phyloP scores from a whole-genome alignment of 2,888 invertebrate genomes.

The Drosophila birchii region DNA sequence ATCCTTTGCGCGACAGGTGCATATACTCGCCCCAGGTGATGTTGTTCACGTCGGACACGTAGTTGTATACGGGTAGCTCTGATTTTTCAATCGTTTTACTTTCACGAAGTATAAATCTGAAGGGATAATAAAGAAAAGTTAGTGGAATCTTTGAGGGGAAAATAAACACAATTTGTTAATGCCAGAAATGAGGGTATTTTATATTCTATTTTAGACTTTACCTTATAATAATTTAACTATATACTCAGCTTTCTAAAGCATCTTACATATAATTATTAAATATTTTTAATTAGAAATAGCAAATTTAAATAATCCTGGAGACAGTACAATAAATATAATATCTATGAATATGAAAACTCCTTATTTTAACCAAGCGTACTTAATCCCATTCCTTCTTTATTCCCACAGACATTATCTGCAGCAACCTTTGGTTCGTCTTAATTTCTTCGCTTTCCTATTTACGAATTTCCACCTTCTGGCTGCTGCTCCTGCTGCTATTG shows the following conservation, averaged over 20 bases:
- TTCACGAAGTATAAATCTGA: constrained; percentile 72
- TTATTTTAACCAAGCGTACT: not conserved
- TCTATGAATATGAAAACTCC: too few relatives aligned
- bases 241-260: too few relatives aligned
- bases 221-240: not conserved
- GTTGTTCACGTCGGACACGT: constrained; percentile 84
- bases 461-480: constrained; percentile 25
- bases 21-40: constrained; percentile 85
- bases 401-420: not conserved
- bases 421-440: constrained; percentile 31
- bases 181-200: not conserved
- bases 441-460: constrained; percentile 25
- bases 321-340: too few relatives aligned
- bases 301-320: too few relatives aligned
- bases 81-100: constrained; percentile 53
- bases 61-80: constrained; percentile 85
- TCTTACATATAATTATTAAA: too few relatives aligned
- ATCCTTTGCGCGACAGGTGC: constrained; percentile 84
- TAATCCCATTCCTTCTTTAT: not conserved
- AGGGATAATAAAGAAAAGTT: not conserved
- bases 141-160: too few relatives aligned
- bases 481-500: not conserved
- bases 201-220: too few relatives aligned
- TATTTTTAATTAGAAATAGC: too few relatives aligned
- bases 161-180: not conserved